Evolutionary conservation across 2,113 vertebrate species (phyloP), one percentile per base, ranked within the genome.

Genomic region (Paralichthys olivaceus): DNA sequence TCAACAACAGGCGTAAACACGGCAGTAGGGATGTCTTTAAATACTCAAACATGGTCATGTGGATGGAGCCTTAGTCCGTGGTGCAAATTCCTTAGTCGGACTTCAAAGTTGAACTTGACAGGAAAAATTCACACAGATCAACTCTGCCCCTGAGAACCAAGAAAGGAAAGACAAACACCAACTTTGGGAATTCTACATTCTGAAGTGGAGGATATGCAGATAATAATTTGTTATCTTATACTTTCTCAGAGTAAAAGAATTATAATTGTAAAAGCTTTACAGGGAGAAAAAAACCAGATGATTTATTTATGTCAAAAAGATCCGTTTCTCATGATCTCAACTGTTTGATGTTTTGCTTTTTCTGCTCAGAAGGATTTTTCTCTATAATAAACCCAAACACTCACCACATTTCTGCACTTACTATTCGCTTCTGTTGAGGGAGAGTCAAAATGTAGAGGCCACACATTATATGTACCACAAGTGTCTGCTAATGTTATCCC

Each of bases 401-500:
- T 73, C 45, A 19, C 45, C 45, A 49, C 45, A 49, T 71, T 59
- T 51, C 53, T 69, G 28, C n/a, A 32, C 25, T 77, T 51, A 4
- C 1, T 22, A 34, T 23, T 58, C 43, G 51, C 29, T 59, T 59
- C 34, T 43, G 22, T 32, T 28, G 7, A 7, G 13, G 19, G n/a
- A 72, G 54, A 56, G 25, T 43, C 15, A 25, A 65, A 77, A 65
- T 0, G 49, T 40, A 51, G 58, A 54, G 14, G 20, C n/a, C 57
- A 7, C 61, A 45, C 17, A 76, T 84, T 75, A 75, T 53, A 82
- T 79, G 58, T 34, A 29, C 9, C n/a, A 45, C 26, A 26, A 72
- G 60, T 45, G 25, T 34, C 34, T 59, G 66, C 61, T 69, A 74
- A 75, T 68, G 56, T 76, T 68, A 75, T 75, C 58, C 54, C 40